Base-by-base conservation (phyloP, 2,113 vertebrate genomes). In the Grus americana region DNA sequence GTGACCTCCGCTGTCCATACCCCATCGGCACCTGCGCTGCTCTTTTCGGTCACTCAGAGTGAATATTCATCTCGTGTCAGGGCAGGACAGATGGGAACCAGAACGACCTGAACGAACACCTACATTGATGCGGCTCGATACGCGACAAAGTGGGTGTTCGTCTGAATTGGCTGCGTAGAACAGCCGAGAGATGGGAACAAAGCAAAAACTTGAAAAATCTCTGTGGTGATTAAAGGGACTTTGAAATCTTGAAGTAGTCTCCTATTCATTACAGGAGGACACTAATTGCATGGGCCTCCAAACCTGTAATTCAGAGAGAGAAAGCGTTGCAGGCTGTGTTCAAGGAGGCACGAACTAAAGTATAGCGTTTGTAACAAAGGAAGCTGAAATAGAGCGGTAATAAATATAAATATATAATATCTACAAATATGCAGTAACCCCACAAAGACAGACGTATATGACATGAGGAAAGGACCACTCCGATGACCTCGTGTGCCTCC, bases 401-500 rank as follows among this genome's bases (percentile, higher is more conserved):
- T 21, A 54, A 74, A 40, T n/a, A 30, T 6, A 9, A 36, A 49
- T 32, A 29, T 15, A 15, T 6, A 18, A 42, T 6, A 9, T 8
- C 20, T 9, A 8, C 13, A 46, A 46, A 34, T 3, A 8, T 7
- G 9, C 10, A 24, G 7, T 21, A 6, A 12, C 15, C 19, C 17
- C 24, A 6, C 47, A 49, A 24, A 30, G 1, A 9, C 9, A 29
- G 18, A 10, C 3, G 3, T 5, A 18, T 3, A 5, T 0, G 42
- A 16, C 9, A 2, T 6, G 10, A n/a, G 57, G 32, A 36, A 71
- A 26, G 42, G 9, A 7, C 4, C 11, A 1, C 32, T 24, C 19
- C 1, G 2, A 2, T 4, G 27, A 5, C 32, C 70, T 22, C 3
- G 2, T 1, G 17, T 11, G 47, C n/a, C 2, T 5, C 20, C 38